Conservation (phyloP, 2,797 vertebrate genomes). For the Channallabes apus region DNA sequence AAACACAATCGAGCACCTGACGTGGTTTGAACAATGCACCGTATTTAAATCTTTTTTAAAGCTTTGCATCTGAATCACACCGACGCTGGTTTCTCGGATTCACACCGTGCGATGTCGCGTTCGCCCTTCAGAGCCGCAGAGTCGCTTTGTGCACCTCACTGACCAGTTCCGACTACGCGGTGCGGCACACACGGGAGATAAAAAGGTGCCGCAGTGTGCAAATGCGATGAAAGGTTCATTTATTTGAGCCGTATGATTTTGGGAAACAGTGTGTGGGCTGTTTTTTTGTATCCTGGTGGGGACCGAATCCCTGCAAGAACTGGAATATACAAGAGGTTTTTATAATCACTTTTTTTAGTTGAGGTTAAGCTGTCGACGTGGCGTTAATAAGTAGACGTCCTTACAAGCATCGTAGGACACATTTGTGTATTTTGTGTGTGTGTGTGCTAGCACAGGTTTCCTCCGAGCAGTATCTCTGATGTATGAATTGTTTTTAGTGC, state of each 20-base stretch:
- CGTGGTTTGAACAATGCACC: constrained; percentile 30
- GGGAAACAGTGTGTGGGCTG: not conserved
- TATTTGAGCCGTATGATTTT: not conserved
- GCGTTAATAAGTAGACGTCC: not conserved
- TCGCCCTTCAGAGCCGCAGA: not conserved
- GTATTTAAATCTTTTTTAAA: constrained; percentile 24
- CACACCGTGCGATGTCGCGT: not conserved
- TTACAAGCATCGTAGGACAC: not conserved
- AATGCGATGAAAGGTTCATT: not conserved
- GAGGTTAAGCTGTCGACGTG: not conserved
- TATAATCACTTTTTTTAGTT: not conserved
- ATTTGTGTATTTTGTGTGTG: not conserved
- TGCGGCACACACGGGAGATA: not conserved
- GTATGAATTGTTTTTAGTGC: constrained; percentile 71
- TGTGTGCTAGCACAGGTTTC: constrained; percentile 30
- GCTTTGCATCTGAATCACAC: constrained; percentile 1
- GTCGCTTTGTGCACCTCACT: not conserved
- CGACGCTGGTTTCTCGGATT: not conserved
- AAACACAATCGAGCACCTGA: constrained; percentile 8
- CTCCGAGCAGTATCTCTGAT: constrained; percentile 68
- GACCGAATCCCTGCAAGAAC: not conserved
- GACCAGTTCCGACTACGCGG: not conserved
- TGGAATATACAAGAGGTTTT: not conserved
- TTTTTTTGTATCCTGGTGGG: not conserved
- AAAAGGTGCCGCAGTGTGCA: not conserved